Base-by-base conservation (phyloP, 2,888 invertebrate genomes). In the Zygaena filipendulae region DNA sequence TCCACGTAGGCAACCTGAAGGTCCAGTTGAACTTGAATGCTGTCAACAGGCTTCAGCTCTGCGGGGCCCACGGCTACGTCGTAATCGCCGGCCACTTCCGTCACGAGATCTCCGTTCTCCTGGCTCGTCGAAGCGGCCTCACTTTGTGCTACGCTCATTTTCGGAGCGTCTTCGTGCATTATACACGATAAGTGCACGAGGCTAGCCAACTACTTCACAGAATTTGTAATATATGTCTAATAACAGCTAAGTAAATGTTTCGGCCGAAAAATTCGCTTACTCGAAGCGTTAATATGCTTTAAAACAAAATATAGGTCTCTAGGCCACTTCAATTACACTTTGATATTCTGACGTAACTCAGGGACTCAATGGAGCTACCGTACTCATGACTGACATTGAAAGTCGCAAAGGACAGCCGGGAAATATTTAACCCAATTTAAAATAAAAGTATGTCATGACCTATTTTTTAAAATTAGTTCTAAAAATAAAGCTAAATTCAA, bases 281-380 rank as follows among this genome's bases (percentile, higher is more conserved):
- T 6, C 7, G 16, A 16, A 16, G 16, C 16, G 16, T 6, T 7
- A 16, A 36, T 38, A 46, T 45, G 55, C 48, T 58, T 62, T 60
- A 59, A 62, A 63, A 72, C 67, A 66, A 69, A 88, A 90, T 88
- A 87, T 90, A 89, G 90, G 90, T 90, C 88, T 89, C 85, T 90
- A 88, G 90, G 90, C 87, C 90, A 90, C 88, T 88, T 87, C 87
- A 87, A 87, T 87, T 88, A 87, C 87, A 75, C 87, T 87, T 86
- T 84, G 86, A 84, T 87, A 87, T 84, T 85, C 83, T 83, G 84
- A 85, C 85, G 83, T 83, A 80, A 86, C 86, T 85, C 80, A 6
- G 5, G 72, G 75, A 83, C 80, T 87, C 87, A 87, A 85, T 82
- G 71, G 74, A 84, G 77, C 81, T 79, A 82, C 87, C 75, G 74